A percentile compares a stretch with the other conserved stretches of the same genome.
These are phyloP conservation scores for Cryptocephalus moraei DNA, from an alignment of 2,888 invertebrate species.

Conservation along the genomic window DNA sequence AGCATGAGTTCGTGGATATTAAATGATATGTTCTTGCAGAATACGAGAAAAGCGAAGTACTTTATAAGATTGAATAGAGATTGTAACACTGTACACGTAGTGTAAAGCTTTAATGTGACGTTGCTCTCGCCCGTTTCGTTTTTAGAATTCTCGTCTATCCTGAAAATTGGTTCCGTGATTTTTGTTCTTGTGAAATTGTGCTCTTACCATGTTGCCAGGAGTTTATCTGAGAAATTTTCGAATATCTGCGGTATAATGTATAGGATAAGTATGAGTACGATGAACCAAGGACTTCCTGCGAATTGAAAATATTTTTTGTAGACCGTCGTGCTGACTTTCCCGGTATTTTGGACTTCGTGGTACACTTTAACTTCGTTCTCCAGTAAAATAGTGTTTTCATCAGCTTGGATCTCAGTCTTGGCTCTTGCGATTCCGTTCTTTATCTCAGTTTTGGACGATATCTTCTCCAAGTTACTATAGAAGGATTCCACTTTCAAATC, in stretches of 20 bases:
- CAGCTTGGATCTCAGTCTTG: neutral
- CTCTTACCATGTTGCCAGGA: conserved; percentile 13
- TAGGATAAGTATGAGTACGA: conserved; percentile 18
- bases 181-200: neutral
- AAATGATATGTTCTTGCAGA: conserved; percentile 11
- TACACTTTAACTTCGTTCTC: conserved; percentile 14
- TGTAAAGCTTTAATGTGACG: conserved; percentile 8
- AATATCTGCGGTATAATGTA: conserved; percentile 21
- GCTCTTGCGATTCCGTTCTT: conserved; percentile 9
- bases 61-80: conserved; percentile 7
- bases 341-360: conserved; percentile 23
- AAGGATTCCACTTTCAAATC: neutral
- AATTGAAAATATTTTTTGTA: conserved; percentile 24
- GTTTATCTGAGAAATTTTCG: conserved; percentile 22
- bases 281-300: conserved; percentile 23
- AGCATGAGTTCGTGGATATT: conserved; percentile 13
- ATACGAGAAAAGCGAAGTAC: conserved; percentile 7
- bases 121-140: too few species aligned
- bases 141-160: too few species aligned
- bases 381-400: neutral
- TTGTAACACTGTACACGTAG: conserved; percentile 7
- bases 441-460: too few species aligned
- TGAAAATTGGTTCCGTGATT: too few species aligned
- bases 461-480: too few species aligned
- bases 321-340: conserved; percentile 23